Percentiles rank a stretch among this genome's conserved stretches.
These are phyloP conservation scores for Oreochromis mossambicus DNA, from an alignment of 2,797 vertebrate genomes.

Conservation along the genomic window DNA sequence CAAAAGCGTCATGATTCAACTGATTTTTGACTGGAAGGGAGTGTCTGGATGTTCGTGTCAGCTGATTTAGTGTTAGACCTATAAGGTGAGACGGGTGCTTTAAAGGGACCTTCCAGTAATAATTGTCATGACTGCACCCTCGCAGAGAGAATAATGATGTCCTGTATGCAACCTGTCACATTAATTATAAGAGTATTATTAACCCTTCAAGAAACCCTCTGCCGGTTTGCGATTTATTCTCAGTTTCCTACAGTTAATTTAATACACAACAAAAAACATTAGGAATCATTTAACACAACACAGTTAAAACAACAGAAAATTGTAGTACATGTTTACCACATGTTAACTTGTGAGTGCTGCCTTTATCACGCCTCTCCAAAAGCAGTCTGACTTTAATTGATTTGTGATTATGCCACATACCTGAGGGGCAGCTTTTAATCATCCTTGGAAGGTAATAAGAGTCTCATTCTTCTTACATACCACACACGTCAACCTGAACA, in stretches of 20 bases:
- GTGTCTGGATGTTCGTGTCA: slow-evolving; percentile 11
- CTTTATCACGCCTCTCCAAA: slow-evolving; percentile 26
- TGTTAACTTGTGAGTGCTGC: slow-evolving; percentile 1
- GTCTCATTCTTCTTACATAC: slow-evolving; percentile 19
- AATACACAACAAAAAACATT: not conserved
- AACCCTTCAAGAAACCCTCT: slow-evolving; percentile 31
- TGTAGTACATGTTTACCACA: not conserved
- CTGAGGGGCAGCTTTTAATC: slow-evolving; percentile 58
- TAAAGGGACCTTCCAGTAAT: slow-evolving; percentile 33
- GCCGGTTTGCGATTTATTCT: slow-evolving; percentile 18
- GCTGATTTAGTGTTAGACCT: slow-evolving; percentile 43
- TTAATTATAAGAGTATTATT: slow-evolving; percentile 44
- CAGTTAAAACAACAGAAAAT: not conserved
- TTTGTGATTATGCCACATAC: slow-evolving; percentile 61
- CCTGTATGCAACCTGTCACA: slow-evolving; percentile 39
- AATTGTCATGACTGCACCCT: slow-evolving; percentile 30
- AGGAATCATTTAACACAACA: not conserved
- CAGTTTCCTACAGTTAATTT: not conserved
- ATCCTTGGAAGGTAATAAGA: slow-evolving; percentile 52
- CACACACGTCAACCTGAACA: slow-evolving; percentile 33
- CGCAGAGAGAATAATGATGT: slow-evolving; percentile 40
- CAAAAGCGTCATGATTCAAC: slow-evolving; percentile 44
- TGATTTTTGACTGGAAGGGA: slow-evolving; percentile 45
- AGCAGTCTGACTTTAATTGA: slow-evolving; percentile 57
- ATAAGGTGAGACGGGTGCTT: slow-evolving; percentile 32